Conservation (phyloP, 2,113 vertebrate species). For the Antigone vipio region DNA sequence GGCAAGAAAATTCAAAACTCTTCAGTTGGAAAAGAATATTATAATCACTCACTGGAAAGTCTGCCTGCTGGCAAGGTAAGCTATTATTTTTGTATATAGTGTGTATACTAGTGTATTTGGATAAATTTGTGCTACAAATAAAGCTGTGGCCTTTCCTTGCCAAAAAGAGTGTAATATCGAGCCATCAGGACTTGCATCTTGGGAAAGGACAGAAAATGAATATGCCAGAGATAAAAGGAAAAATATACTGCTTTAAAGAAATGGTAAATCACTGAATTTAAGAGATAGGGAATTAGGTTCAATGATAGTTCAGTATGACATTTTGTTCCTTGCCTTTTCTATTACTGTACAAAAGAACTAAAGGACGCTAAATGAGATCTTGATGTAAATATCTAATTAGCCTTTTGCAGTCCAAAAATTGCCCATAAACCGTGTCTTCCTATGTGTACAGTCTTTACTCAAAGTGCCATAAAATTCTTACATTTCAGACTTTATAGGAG, state of each 20-base stretch:
- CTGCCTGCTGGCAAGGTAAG: constrained; percentile 37
- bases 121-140: constrained; percentile 43
- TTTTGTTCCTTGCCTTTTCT: constrained; percentile 12
- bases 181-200: not conserved
- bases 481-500: not conserved
- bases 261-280: not conserved
- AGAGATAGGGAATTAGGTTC: not conserved
- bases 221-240: constrained; percentile 3
- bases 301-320: not conserved
- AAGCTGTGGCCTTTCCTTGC: constrained; percentile 30
- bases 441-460: not conserved
- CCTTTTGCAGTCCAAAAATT: not conserved
- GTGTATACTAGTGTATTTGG: constrained; percentile 32
- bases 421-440: not conserved
- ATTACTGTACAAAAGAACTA: not conserved
- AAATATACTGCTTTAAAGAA: constrained; percentile 16
- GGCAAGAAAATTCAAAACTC: constrained; percentile 3
- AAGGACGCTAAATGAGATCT: not conserved
- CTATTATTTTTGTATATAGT: constrained; percentile 36
- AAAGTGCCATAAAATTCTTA: not conserved
- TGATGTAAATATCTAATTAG: constrained; percentile 11
- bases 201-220: constrained; percentile 25
- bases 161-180: not conserved
- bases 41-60: not conserved
- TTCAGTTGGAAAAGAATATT: not conserved